Percentiles rank a stretch among this genome's conserved stretches.
phyloP scores from a whole-genome alignment of 2,113 vertebrate species.

The Aegotheles bennettii region DNA sequence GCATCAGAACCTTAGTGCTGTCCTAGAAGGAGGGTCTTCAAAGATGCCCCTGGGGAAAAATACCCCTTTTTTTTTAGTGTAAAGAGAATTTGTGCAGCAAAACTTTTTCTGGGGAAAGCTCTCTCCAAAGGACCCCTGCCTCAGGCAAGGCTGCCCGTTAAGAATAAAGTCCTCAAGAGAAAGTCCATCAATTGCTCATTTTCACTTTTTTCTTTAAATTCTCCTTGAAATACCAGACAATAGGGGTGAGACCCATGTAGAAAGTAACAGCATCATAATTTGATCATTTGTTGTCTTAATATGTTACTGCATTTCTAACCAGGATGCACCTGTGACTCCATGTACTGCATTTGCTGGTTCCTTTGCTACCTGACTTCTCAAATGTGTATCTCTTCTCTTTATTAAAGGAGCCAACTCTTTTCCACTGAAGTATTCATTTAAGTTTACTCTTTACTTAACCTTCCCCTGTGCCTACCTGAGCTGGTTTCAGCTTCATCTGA shows the following conservation, averaged over 20 bases:
- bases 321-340: neutral
- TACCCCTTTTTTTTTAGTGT: neutral
- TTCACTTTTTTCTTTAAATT: neutral
- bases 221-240: neutral
- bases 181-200: neutral
- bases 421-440: slow-evolving; percentile 19
- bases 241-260: neutral
- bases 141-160: accelerated
- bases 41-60: neutral
- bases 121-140: neutral
- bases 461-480: slow-evolving; percentile 28
- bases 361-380: neutral
- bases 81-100: neutral
- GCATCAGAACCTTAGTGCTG: neutral
- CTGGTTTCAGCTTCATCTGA: slow-evolving; percentile 34
- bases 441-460: slow-evolving; percentile 57
- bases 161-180: neutral
- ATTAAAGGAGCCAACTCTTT: neutral
- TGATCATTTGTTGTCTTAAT: neutral
- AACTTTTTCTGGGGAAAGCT: neutral
- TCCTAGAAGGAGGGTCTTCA: neutral
- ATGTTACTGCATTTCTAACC: neutral
- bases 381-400: neutral
- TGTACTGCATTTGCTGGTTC: neutral
- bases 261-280: neutral